phyloP scores from a whole-genome alignment of 2,113 vertebrate species.

The Eublepharis macularius region DNA sequence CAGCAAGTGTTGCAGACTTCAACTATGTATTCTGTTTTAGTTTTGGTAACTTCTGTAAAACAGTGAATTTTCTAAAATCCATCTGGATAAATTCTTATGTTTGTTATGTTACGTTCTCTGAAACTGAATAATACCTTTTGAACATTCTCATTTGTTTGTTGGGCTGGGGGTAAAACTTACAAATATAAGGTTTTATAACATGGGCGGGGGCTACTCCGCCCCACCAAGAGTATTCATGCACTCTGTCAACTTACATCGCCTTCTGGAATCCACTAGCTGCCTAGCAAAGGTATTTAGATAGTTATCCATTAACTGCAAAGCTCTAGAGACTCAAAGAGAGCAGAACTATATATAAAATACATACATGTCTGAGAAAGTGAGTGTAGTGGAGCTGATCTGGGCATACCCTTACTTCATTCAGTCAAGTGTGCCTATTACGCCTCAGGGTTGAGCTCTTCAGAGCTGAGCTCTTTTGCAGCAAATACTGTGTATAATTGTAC shows the following conservation, averaged over 20 bases:
- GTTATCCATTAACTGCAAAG: too few relatives aligned
- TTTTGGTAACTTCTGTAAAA: not conserved
- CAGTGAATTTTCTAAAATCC: not conserved
- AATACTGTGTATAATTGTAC: too few relatives aligned
- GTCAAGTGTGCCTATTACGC: not conserved
- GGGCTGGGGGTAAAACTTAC: not conserved
- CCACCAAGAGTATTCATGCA: too few relatives aligned
- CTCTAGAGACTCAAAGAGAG: too few relatives aligned
- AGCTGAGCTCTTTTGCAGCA: not conserved
- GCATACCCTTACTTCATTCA: not conserved
- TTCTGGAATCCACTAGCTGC: not conserved
- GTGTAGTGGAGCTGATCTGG: not conserved
- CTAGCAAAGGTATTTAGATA: fast-evolving
- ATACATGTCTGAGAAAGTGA: not conserved
- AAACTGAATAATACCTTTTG: not conserved
- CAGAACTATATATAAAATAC: too few relatives aligned
- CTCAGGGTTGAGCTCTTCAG: not conserved
- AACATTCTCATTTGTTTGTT: not conserved
- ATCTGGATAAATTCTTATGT: not conserved
- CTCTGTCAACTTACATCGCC: too few relatives aligned
- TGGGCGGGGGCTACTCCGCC: too few relatives aligned
- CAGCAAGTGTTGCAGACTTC: not conserved
- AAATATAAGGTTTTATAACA: not conserved
- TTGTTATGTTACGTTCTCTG: not conserved
- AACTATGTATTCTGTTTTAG: not conserved